These are phyloP conservation scores for Paracanthobrama guichenoti DNA, from an alignment of 2,113 vertebrate genomes.

Conservation along the genomic window DNA sequence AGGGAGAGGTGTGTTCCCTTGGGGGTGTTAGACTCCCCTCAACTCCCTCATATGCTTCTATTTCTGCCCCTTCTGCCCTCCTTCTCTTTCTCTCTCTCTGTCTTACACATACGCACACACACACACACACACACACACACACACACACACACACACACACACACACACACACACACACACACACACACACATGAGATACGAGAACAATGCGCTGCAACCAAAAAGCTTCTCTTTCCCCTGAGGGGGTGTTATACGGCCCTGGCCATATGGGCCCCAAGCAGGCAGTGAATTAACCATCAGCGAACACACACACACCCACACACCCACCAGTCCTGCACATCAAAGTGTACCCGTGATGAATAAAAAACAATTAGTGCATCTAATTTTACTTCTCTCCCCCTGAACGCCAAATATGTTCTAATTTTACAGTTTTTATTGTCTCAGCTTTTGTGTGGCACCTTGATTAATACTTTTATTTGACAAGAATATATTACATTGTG, in stretches of 20 bases:
- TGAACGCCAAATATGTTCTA: neutral
- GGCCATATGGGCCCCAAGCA: conserved; percentile 56
- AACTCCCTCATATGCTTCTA: conserved; percentile 27
- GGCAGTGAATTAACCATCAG: conserved; percentile 47
- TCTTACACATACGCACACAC: conserved; percentile 13
- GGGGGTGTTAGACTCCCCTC: conserved; percentile 50
- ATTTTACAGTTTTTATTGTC: conserved; percentile 15
- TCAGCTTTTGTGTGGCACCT: neutral
- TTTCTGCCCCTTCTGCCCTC: conserved; percentile 13
- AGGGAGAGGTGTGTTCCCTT: conserved; percentile 44
- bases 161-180: conserved; percentile 29
- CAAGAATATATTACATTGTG: neutral
- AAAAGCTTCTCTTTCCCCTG: conserved; percentile 43
- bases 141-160: conserved; percentile 27
- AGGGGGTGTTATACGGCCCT: conserved; percentile 50
- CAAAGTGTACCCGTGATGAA: conserved; percentile 31
- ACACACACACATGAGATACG: conserved; percentile 14
- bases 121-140: conserved; percentile 24
- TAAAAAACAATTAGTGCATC: conserved; percentile 47
- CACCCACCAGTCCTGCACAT: conserved; percentile 47
- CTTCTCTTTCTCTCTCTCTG: neutral
- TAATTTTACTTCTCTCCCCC: conserved; percentile 24
- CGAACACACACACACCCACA: conserved; percentile 25
- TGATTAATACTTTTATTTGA: neutral
- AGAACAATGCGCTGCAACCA: conserved; percentile 49